A percentile compares a stretch with the other conserved stretches of the same genome.
phyloP scores from a whole-genome alignment of 2,888 invertebrate species.

The Nemapogon koenigi region DNA sequence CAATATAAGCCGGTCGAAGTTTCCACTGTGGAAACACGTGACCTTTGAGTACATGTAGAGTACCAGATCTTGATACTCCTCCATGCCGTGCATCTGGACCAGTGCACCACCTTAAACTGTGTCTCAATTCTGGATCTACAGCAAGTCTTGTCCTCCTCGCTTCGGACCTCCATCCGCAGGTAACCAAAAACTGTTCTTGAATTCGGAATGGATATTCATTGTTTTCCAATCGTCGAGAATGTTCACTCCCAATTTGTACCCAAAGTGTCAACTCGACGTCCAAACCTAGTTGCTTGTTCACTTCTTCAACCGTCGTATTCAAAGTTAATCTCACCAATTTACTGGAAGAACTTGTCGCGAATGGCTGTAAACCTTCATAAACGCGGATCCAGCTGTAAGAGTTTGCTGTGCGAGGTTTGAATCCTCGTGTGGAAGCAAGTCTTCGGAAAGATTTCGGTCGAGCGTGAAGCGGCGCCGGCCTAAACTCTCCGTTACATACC shows the following conservation, averaged over 20 bases:
- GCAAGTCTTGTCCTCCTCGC: conserved; percentile 67
- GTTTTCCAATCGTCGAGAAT: conserved; percentile 56
- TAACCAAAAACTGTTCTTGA: conserved; percentile 67
- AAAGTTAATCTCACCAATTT: conserved; percentile 63
- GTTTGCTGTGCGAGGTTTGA: conserved; percentile 34
- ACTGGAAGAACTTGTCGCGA: conserved; percentile 55
- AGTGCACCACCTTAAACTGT: conserved; percentile 67
- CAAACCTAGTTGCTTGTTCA: conserved; percentile 54
- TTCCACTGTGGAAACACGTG: conserved; percentile 75
- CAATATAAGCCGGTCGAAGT: conserved; percentile 63
- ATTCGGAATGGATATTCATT: conserved; percentile 65
- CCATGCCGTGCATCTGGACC: conserved; percentile 61
- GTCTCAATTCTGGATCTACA: conserved; percentile 70
- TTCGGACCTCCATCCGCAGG: conserved; percentile 65
- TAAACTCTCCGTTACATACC: conserved; percentile 59
- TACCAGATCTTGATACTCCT: conserved; percentile 50
- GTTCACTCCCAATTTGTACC: conserved; percentile 64
- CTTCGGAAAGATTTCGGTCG: conserved; percentile 54
- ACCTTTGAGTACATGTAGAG: conserved; percentile 68
- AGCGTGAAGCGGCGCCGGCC: conserved; percentile 41
- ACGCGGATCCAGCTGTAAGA: conserved; percentile 67
- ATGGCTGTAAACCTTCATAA: conserved; percentile 62
- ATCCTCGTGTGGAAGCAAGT: conserved; percentile 58
- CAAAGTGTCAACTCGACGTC: conserved; percentile 53
- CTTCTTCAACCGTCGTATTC: conserved; percentile 63